phyloP scores from a whole-genome alignment of 2,797 vertebrate genomes.

The Hapalemur alaotrensis region DNA sequence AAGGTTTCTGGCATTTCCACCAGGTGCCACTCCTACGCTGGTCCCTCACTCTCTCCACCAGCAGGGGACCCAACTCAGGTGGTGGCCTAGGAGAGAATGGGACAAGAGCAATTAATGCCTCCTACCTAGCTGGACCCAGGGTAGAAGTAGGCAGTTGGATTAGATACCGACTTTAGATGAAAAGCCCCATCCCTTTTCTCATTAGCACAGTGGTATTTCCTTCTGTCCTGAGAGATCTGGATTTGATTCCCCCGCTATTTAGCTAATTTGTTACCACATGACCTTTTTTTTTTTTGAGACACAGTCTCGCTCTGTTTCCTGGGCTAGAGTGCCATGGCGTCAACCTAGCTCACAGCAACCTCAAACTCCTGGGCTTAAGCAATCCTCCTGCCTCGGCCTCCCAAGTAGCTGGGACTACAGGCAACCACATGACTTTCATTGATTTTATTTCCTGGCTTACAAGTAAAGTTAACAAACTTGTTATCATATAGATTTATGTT shows the following conservation, averaged over 20 bases:
- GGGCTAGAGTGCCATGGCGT: too few relatives aligned
- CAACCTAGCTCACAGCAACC: too few relatives aligned
- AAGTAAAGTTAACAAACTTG: neutral
- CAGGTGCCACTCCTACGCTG: neutral
- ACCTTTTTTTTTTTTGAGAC: neutral
- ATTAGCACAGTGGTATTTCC: neutral
- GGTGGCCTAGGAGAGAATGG: neutral
- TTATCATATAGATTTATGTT: neutral
- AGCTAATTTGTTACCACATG: neutral
- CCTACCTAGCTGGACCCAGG: neutral
- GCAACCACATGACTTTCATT: neutral
- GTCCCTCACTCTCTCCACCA: neutral
- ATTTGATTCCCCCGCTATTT: neutral
- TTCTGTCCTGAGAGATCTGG: neutral
- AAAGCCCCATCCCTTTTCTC: neutral
- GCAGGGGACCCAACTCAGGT: neutral
- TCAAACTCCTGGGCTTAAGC: too few relatives aligned
- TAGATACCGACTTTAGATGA: neutral
- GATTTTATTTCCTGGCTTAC: neutral
- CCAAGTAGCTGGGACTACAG: too few relatives aligned
- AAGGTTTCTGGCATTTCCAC: neutral
- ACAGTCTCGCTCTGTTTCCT: too few relatives aligned
- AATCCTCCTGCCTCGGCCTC: too few relatives aligned
- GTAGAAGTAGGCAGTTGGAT: neutral
- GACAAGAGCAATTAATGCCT: neutral